Percentiles rank a stretch among this genome's conserved stretches.
phyloP scores from a whole-genome alignment of 2,888 invertebrate genomes.

The Tortrix viridana region DNA sequence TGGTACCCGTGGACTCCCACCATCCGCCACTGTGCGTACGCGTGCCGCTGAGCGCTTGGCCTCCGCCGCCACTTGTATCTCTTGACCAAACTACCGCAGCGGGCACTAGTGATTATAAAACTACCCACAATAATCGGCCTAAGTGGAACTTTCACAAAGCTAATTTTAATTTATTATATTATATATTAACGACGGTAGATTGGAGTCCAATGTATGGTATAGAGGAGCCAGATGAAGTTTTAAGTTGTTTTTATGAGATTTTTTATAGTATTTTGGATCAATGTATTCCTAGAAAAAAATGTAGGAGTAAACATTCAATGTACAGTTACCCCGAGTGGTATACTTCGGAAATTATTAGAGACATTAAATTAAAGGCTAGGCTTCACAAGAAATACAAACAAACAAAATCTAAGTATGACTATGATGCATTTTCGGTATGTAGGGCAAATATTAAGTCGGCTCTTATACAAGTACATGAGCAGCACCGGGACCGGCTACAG shows the following conservation, averaged over 20 bases:
- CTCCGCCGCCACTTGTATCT: no score
- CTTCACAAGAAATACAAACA: constrained; percentile 17
- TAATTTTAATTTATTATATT: constrained; percentile 16
- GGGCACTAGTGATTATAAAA: background rate
- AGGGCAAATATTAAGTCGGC: background rate
- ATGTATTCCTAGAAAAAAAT: constrained; percentile 23
- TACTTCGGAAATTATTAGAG: constrained; percentile 19
- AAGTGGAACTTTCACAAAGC: constrained; percentile 3
- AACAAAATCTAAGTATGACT: background rate
- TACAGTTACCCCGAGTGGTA: constrained; percentile 28
- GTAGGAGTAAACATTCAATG: background rate
- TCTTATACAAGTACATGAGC: constrained; percentile 2
- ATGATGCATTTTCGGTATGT: background rate
- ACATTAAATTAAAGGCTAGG: constrained; percentile 12
- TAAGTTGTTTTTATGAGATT: no score
- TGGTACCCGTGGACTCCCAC: no score
- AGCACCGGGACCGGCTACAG: background rate
- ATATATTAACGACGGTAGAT: constrained; percentile 2
- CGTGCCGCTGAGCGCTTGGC: no score
- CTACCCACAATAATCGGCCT: background rate
- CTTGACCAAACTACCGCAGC: background rate
- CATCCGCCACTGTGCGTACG: no score
- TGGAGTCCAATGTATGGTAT: background rate
- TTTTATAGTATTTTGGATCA: no score
- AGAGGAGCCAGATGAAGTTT: constrained; percentile 4